These are phyloP conservation scores for Ephialtes manifestator DNA, from an alignment of 2,888 invertebrate species.

Conservation along the genomic window DNA sequence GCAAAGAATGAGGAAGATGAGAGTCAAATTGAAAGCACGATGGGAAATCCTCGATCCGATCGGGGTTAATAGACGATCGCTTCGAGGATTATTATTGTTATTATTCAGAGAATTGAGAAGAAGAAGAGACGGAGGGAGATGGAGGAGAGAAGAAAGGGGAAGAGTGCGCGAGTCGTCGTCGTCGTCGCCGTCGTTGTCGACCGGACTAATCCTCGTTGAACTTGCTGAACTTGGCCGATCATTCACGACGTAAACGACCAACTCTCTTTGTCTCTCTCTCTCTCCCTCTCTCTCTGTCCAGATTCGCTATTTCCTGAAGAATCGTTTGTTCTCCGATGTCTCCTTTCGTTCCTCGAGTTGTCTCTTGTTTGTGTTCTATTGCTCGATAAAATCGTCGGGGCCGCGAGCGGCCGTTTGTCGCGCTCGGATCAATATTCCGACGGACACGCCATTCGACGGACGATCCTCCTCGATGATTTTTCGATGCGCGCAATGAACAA, in stretches of 20 bases:
- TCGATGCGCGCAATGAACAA: neutral
- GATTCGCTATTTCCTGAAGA: neutral
- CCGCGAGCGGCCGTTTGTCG: conserved; percentile 43
- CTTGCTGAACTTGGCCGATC: neutral
- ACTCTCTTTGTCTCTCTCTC: no score
- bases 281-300: neutral
- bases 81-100: neutral
- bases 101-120: conserved; percentile 44
- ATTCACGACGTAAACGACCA: neutral
- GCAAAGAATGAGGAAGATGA: neutral
- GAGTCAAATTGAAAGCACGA: neutral
- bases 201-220: no score
- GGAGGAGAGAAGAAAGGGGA: neutral
- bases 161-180: conserved; percentile 29
- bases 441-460: conserved; percentile 69
- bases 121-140: conserved; percentile 14
- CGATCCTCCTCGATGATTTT: conserved; percentile 55
- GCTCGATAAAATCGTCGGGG: conserved; percentile 13
- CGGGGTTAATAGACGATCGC: conserved; percentile 63
- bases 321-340: neutral
- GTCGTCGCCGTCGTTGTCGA: conserved; percentile 30
- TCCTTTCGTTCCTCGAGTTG: neutral
- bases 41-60: neutral
- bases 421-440: conserved; percentile 71
- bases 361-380: neutral